Base-by-base conservation (phyloP, 2,888 invertebrate species). In the Cephus pulcher region DNA sequence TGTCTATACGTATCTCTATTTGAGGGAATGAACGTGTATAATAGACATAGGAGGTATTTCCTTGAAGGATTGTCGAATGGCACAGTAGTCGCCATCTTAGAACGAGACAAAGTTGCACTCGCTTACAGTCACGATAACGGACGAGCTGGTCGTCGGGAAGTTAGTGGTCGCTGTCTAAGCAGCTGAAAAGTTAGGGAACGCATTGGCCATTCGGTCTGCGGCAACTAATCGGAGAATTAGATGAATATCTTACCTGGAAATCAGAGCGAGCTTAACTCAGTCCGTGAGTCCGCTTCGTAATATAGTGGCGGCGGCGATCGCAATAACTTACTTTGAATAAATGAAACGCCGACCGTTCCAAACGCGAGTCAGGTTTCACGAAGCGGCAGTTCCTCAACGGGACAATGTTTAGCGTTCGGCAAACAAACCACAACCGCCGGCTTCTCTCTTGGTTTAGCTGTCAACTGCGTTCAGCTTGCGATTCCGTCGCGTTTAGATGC, bases 261-360 rank as follows among this genome's bases (percentile, higher is more conserved):
- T 84, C 83, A 83, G 86, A 85, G 80, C 81, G 74, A 82, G 80
- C 81, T 80, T 77, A 82, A 81, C 79, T 75, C 74, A 73, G 87
- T 82, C 86, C 85, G 85, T 86, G 83, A 87, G 81, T 82, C 82
- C 81, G 74, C 74, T 81, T 84, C 84, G 86, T 90, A 90, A 90
- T 90, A 89, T 89, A 89, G 89, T 89, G 84, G 86, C 88, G 80
- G 85, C 80, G 84, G 83, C 86, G 87, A 89, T 90, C 88, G 90
- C 90, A 88, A 90, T 90, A 90, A 90, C 88, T 90, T 90, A 89
- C 89, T 88, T 89, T 89, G 88, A 90, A 90, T 90, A 90, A 90
- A 90, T 90, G 89, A 90, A 90, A 89, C 86, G 88, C 87, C 88
- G 88, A 83, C 84, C 84, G 86, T 86, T 86, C 83, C 86, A 85